These are phyloP conservation scores for Aramus guarauna DNA, from an alignment of 2,113 vertebrate species.

Conservation along the genomic window DNA sequence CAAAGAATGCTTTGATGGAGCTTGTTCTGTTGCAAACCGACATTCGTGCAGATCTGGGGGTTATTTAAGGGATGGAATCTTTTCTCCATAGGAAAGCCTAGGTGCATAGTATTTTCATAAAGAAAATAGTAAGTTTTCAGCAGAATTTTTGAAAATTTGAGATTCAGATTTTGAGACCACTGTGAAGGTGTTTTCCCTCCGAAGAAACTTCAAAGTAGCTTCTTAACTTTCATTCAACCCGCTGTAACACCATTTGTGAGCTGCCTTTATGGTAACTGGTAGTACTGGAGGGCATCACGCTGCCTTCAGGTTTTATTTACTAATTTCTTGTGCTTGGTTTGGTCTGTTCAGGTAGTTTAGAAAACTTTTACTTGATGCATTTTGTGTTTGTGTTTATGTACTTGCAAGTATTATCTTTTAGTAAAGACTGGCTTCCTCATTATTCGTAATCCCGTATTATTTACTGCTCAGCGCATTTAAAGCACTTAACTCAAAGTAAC, in stretches of 20 bases:
- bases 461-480: conserved; percentile 5
- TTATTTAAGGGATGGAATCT: not conserved
- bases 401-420: not conserved
- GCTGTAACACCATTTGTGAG: fast-evolving
- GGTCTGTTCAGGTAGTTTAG: not conserved
- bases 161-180: not conserved
- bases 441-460: conserved; percentile 22
- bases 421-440: not conserved
- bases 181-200: not conserved
- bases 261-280: not conserved
- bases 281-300: fast-evolving
- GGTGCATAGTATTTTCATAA: not conserved
- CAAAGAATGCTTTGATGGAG: not conserved
- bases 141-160: not conserved
- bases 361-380: not conserved
- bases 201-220: not conserved
- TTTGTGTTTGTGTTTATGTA: not conserved
- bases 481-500: conserved; percentile 42
- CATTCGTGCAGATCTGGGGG: not conserved
- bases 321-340: not conserved
- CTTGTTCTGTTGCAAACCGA: not conserved
- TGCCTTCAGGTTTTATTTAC: not conserved
- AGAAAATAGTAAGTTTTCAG: not conserved
- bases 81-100: not conserved
- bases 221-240: fast-evolving